These are phyloP conservation scores for Columba janthina DNA, from an alignment of 2,113 vertebrate species.

Conservation along the genomic window DNA sequence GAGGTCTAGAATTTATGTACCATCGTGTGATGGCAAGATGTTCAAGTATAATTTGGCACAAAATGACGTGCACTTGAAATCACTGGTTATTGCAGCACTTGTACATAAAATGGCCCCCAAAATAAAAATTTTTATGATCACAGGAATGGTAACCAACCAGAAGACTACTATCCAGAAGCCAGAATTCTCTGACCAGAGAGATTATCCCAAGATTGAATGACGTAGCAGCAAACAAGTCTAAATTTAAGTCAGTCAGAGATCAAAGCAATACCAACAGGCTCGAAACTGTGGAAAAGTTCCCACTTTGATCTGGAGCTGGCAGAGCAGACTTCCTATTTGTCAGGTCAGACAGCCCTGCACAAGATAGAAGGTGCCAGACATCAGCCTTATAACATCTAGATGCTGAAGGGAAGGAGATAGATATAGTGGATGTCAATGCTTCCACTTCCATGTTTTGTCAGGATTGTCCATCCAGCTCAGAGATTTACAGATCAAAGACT, in stretches of 20 bases:
- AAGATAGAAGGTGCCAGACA: not conserved
- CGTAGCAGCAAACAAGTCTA: not conserved
- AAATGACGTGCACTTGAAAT: not conserved
- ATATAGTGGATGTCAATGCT: not conserved
- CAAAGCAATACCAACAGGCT: not conserved
- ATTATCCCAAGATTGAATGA: not conserved
- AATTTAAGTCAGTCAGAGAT: not conserved
- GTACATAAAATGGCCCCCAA: not conserved
- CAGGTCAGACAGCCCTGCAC: not conserved
- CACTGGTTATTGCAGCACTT: not conserved
- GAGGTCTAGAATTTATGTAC: not conserved
- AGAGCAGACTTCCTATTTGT: not conserved
- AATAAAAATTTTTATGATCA: not conserved
- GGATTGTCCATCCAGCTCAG: not conserved
- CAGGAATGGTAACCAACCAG: not conserved
- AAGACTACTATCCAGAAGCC: not conserved
- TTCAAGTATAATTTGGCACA: not conserved
- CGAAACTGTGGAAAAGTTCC: not conserved
- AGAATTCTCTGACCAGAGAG: not conserved
- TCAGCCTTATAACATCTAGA: not conserved
- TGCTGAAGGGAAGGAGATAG: not conserved
- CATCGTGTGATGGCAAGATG: not conserved
- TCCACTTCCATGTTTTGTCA: not conserved
- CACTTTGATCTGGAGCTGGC: not conserved
- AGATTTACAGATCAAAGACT: not conserved